Conservation (phyloP, 2,888 invertebrate species). For the Perizoma affinitatum region DNA sequence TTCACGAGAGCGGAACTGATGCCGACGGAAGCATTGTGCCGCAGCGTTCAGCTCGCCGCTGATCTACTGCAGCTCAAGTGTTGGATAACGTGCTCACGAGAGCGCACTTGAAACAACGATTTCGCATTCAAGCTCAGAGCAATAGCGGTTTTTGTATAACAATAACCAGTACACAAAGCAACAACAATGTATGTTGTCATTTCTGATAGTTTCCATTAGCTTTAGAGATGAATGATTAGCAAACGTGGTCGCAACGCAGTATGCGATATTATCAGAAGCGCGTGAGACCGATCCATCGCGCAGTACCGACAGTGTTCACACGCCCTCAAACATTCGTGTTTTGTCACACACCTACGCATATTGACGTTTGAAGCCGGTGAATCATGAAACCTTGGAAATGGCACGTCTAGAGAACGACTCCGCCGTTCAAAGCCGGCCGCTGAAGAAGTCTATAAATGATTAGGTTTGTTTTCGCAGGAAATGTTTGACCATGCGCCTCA, state of each 20-base stretch:
- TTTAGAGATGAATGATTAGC: slow-evolving; percentile 65
- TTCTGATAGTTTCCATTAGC: slow-evolving; percentile 51
- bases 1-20: slow-evolving; percentile 81
- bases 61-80: slow-evolving; percentile 69
- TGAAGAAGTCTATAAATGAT: slow-evolving; percentile 50
- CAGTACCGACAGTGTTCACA: slow-evolving; percentile 58
- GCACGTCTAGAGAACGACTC: slow-evolving; percentile 30
- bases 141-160: slow-evolving; percentile 53
- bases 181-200: slow-evolving; percentile 30
- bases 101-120: slow-evolving; percentile 72
- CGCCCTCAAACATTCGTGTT: slow-evolving; percentile 61
- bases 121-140: slow-evolving; percentile 65
- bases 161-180: slow-evolving; percentile 20
- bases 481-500: slow-evolving; percentile 58
- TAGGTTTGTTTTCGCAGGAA: slow-evolving; percentile 51
- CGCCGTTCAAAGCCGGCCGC: slow-evolving; percentile 25
- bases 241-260: slow-evolving; percentile 52
- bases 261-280: slow-evolving; percentile 66
- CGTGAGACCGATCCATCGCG: slow-evolving; percentile 70
- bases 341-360: slow-evolving; percentile 65
- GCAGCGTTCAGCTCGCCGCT: slow-evolving; percentile 56
- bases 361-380: slow-evolving; percentile 53
- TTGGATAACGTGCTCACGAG: slow-evolving; percentile 76
- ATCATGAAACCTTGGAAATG: slow-evolving; percentile 50
- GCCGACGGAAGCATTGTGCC: slow-evolving; percentile 73